Percentiles rank a stretch among this genome's conserved stretches.
phyloP scores from a whole-genome alignment of 2,797 vertebrate genomes.

The Crypturellus tataupa region DNA sequence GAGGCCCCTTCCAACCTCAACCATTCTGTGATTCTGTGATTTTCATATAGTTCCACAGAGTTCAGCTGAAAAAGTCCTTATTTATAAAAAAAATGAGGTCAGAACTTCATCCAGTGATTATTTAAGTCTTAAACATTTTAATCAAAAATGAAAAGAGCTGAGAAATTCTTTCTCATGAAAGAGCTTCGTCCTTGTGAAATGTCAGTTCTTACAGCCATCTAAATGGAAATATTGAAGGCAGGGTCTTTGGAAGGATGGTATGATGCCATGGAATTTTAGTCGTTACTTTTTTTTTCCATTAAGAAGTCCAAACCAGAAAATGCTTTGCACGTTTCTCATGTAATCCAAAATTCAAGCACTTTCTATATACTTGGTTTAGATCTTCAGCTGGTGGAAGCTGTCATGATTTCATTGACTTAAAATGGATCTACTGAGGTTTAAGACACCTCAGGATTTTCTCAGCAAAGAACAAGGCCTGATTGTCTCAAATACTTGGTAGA shows the following conservation, averaged over 20 bases:
- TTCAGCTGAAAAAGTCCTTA: conserved; percentile 15
- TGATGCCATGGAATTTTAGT: not conserved
- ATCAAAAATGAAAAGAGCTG: conserved; percentile 20
- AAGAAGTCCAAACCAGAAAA: not conserved
- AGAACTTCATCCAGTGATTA: conserved; percentile 35
- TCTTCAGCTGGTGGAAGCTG: not conserved
- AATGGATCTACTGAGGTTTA: not conserved
- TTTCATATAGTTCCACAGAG: conserved; percentile 10
- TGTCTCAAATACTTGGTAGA: not conserved
- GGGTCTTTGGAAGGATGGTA: not conserved
- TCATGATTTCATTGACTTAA: not conserved
- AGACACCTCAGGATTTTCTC: not conserved
- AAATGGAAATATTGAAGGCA: not conserved
- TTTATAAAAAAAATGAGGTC: conserved; percentile 35
- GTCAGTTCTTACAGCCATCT: not conserved
- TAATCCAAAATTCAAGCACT: not conserved
- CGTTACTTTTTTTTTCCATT: not conserved
- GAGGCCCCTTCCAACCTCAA: no score
- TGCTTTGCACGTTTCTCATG: not conserved
- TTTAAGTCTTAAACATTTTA: conserved; percentile 29
- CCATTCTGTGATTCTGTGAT: no score
- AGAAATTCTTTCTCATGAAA: conserved; percentile 9
- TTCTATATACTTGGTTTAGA: not conserved
- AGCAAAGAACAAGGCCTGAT: not conserved
- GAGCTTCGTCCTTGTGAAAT: not conserved